Base-by-base conservation (phyloP, 2,888 invertebrate species). In the Pammene aurita region DNA sequence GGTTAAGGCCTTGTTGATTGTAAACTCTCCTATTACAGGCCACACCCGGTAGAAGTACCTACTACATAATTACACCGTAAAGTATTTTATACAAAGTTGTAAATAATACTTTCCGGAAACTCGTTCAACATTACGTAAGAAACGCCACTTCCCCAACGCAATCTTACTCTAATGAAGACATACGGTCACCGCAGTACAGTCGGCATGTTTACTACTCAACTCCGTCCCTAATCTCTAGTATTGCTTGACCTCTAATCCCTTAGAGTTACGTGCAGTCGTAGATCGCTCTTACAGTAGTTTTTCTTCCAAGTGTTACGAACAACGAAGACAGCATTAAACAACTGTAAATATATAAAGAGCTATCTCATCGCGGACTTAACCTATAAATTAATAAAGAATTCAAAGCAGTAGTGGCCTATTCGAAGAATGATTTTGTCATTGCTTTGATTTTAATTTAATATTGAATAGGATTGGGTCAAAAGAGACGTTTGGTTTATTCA, bases 121-220 rank as follows among this genome's bases (percentile, higher is more conserved):
- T 10, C 10, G 0, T 44, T 11, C 52, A 34, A 54, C n/a, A 66
- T 66, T 66, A 60, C 66, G n/a, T 13, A 54, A 34, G 52, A 58
- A 58, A 66, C 58, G 57, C 41, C 13, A 10, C 65, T 41, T 58
- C 42, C 48, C 58, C 65, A 66, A 48, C 56, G 58, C 58, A 58
- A 66, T 66, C 66, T 58, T 26, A 48, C 26, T n/a, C 58, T 58
- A 66, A 66, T 58, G 58, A 66, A 66, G 58, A 66, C 16, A 58
- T 52, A 66, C 58, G 48, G 42, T 34, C 6, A 11, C 9, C 55
- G 44, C n/a, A n/a, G 65, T 5, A 9, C 11, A 34, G 9, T n/a
- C 11, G 18, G 11, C 16, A 5, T n/a, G 9, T 54, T 54, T 34
- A 34, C 34, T 18, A 54, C 34, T 34, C 13, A 10, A 50, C 18